These are phyloP conservation scores for Tetrao urogallus DNA, from an alignment of 2,113 vertebrate species.

Conservation along the genomic window DNA sequence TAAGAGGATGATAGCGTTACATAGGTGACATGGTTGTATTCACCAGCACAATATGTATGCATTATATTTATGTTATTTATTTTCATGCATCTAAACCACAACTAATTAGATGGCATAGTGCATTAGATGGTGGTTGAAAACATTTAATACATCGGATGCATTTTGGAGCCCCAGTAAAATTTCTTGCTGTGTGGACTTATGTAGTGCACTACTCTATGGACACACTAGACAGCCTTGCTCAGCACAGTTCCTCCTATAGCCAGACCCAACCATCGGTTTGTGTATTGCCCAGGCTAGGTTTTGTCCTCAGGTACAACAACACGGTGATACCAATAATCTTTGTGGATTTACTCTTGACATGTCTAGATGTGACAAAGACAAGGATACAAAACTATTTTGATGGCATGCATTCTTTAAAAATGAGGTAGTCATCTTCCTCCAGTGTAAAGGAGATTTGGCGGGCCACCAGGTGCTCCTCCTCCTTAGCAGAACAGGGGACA, in stretches of 20 bases:
- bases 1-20: not conserved
- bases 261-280: not conserved
- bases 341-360: not conserved
- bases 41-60: not conserved
- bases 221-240: not conserved
- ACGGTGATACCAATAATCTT: accelerated
- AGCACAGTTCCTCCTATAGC: not conserved
- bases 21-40: not conserved
- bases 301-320: not conserved
- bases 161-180: not conserved
- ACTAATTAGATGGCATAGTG: not conserved
- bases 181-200: accelerated
- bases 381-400: not conserved
- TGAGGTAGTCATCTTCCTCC: accelerated
- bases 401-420: not conserved
- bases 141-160: accelerated
- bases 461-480: not conserved
- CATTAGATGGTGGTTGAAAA: not conserved
- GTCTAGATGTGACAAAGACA: not conserved
- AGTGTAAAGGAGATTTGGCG: no score
- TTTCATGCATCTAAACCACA: not conserved
- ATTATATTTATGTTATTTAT: not conserved
- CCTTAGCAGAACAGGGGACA: not conserved
- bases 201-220: no score
- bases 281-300: no score